Evolutionary conservation across 2,888 invertebrate species (phyloP), one percentile per base, ranked within the genome.

Genomic region (Cotesia congregata): DNA sequence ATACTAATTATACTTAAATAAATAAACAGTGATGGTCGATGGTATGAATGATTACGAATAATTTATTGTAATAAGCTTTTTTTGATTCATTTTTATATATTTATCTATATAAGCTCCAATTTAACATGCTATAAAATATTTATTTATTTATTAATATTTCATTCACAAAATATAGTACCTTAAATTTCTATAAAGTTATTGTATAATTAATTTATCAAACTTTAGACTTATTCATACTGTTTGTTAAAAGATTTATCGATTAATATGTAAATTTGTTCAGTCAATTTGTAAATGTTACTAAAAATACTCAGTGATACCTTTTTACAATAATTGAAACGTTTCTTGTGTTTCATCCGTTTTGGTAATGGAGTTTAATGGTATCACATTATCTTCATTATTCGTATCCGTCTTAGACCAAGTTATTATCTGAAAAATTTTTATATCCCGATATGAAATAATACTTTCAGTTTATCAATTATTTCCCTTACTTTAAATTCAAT

Each of bases 291-390:
- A 77, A 77, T 67, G 5, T 62, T 62, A 20, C 20, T 62, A 17
- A 15, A 62, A 20, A 69, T 67, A 75, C 40, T 76, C 50, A 61
- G 38, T 77, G 81, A 72, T 88, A 88, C 88, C 88, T 88, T 50
- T 50, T 50, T 12, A 50, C 85, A 86, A 86, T 77, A 82, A 79
- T 80, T 86, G 82, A 79, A 82, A 81, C 71, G 83, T 76, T 78
- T 79, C 82, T 81, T 87, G 85, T 74, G 83, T 82, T 77, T 87
- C 86, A 75, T 86, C 85, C 77, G 84, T 80, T 83, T 84, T 84
- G 77, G 84, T 81, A 82, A 86, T 86, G 80, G 85, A 85, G 83
- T 86, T 86, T 86, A 88, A 86, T 71, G 88, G 86, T 83, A 87
- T 87, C 81, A 86, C 83, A 82, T 82, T 86, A 80, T 87, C 88